Base-by-base conservation (phyloP, 2,113 vertebrate species). In the Cottus gobio region DNA sequence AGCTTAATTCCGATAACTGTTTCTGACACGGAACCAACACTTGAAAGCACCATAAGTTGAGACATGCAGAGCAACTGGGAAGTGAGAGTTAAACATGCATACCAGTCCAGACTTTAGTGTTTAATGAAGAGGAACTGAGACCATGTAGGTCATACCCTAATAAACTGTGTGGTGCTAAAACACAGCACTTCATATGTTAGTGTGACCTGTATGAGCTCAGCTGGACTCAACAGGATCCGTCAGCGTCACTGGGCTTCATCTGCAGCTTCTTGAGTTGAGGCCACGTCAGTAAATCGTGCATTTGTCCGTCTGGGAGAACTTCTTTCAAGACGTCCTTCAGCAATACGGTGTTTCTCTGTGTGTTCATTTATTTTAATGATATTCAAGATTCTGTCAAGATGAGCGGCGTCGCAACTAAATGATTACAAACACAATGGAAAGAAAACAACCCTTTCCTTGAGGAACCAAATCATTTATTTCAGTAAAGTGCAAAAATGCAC, bases 401-500 rank as follows among this genome's bases (percentile, higher is more conserved):
- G 2, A 28, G 20, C 13, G 28, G 1, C n/a, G 37, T 10, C 24
- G 3, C 5, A 48, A 5, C 44, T 31, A 34, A 42, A 54, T 39
- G 3, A 48, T 16, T 16, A 10, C 10, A n/a, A 26, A 34, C n/a
- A 36, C 7, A 46, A 5, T 31, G 1, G 76, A 46, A 42, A 42
- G 15, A 15, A 50, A 5, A 57, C 7, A 13, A 50, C 36, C 28
- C 11, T 64, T 22, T 31, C 20, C 8, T 70, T 76, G 60, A 20
- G 71, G 77, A 46, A 54, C 7, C 4, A 1, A 63, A 54, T 18
- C 1, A 73, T 87, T 82, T 84, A 72, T 71, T 84, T 77, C 2
- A 5, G 5, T 30, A 0, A 65, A 34, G 18, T n/a, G 52, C 2
- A 54, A 64, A 58, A 78, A 56, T 6, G 44, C 31, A 77, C 4